Evolutionary conservation across 2,888 invertebrate species (phyloP), one percentile per base, ranked within the genome.

Genomic region (Exocentrus adspersus): DNA sequence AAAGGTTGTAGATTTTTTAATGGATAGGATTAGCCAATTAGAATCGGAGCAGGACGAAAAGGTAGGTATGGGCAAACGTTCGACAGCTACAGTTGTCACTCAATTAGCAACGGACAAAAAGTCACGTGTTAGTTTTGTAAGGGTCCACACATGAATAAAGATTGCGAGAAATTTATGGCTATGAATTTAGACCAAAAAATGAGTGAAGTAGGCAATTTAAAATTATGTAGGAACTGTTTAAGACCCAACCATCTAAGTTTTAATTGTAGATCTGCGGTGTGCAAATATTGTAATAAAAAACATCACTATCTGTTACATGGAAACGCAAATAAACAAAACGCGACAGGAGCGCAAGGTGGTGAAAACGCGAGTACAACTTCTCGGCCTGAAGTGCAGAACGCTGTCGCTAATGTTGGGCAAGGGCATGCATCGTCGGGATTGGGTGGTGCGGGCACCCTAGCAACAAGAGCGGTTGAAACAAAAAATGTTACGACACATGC

Each of bases 151-250:
- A 21, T 46, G 4, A 46, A 46, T 46, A 10, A 21, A 19, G 10
- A 46, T 46, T 46, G 46, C 12, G 24, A 21, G 0, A 20, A 46
- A 46, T 46, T 46, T 10, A 1, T 7, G 3, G 24, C 20, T n/a
- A 21, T 46, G 21, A 21, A 10, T 19, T n/a, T 46, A n/a, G 17
- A 17, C 10, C n/a, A 46, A n/a, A 2, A 24, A 20, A n/a, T 24
- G 19, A 24, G 21, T 1, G 53, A 64, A 28, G 48, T 64, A 7
- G 48, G 14, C 24, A 64, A 64, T 3, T 10, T 30, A 10, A 56
- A 56, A 43, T 21, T 65, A 1, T 65, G 58, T 41, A 30, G 10
- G 6, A 65, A 65, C 50, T 65, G 62, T 53, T 43, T 65, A 37
- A 37, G 62, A 43, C 17, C 62, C 9, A 59, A 59, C 16, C 62